Evolutionary conservation across 2,888 invertebrate genomes (phyloP), one percentile per base, ranked within the genome.

Genomic region (Campaea margaritaria): DNA sequence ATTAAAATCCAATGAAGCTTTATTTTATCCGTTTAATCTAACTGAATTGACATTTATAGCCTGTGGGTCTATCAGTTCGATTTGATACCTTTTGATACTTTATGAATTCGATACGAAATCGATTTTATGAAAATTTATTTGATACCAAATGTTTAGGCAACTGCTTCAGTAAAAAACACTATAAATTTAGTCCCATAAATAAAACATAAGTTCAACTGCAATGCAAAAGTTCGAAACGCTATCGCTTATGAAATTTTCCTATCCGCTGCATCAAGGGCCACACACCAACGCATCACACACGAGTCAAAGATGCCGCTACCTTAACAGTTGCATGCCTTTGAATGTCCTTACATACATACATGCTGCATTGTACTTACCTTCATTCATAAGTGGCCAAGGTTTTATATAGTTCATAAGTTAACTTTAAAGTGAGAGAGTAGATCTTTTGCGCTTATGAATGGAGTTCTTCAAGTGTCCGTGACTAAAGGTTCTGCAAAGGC

Each of bases 231-330:
- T 16, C 16, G 28, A 46, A 46, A 28, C 72, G 65, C 65, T 66
- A 16, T 9, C 62, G 55, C 68, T 16, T 7, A 21, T 21, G 12
- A 14, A 4, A 34, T 27, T 27, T 27, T 21, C 7, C 49, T 47
- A 0, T 28, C 39, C 69, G 68, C 70, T 2, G 9, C 9, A 46
- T 56, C 67, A 34, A n/a, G 73, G 57, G 73, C 81, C 74, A n/a
- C 28, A 76, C 66, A 64, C 39, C 39, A 50, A 60, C 64, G 58
- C 61, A 67, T 72, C 53, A 65, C 69, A 75, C 79, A 76, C 76
- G 72, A 71, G 68, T 84, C 85, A 89, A 90, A 87, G 83, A 79
- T 58, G 72, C 89, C 90, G 89, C 89, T 86, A 83, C 80, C 76
- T 83, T 81, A 80, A 85, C 75, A 82, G 72, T 65, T 72, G 83